Evolutionary conservation across 2,113 vertebrate species (phyloP), one percentile per base, ranked within the genome.

Genomic region (Oreochromis spilurus): DNA sequence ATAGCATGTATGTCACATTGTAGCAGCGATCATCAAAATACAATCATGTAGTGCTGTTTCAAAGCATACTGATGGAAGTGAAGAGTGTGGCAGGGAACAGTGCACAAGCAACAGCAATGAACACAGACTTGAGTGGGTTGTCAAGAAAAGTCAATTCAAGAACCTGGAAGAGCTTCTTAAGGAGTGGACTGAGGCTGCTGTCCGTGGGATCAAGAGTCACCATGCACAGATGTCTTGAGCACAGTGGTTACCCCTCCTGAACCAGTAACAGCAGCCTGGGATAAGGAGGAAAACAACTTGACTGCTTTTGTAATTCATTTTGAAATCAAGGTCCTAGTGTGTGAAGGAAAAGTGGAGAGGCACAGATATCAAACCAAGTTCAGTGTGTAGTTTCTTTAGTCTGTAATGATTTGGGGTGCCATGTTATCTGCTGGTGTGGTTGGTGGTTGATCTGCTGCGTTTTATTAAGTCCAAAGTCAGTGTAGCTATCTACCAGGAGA

Each of bases 221-320:
- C 14, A 29, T 24, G 67, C 40, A 45, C 14, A 29, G 67, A 43
- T 24, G 38, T 48, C 67, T 75, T 75, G 40, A 19, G 43, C 14
- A 29, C 8, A 1, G 24, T 4, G 5, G 43, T 10, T 48, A 48
- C 1, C 9, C 0, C 70, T 48, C 14, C 43, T 48, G 70, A 48
- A 75, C 43, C 70, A 43, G n/a, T 43, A 38, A 43, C n/a, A 70
- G 65, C 5, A 24, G 29, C 5, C 43, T 75, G 43, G 70, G 70
- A 17, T 48, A 0, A 29, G 9, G 4, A 0, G 38, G 5, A 0
- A 45, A 26, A 72, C 2, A 17, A 72, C 65, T 1, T 9, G 38
- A 72, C 21, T 45, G 65, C 19, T 43, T 70, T 70, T 43, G 65
- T 43, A 70, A 9, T 70, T 70, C 7, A 67, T 70, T 43, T 43